Conservation (phyloP, 1,140 invertebrate genomes). For the Megathymus violae region DNA sequence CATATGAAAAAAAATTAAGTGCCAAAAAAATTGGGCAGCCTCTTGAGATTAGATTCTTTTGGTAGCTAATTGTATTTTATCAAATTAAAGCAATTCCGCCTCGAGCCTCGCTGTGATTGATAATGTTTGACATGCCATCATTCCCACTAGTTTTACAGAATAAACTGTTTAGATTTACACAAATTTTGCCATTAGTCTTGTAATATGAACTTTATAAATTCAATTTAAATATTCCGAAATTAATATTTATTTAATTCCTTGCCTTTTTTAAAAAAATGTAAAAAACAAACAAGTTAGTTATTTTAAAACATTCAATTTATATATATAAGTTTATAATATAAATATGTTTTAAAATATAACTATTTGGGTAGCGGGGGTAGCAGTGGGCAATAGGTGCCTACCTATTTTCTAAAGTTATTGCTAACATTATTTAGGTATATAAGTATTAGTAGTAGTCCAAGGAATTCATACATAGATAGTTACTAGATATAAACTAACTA, state of each 20-base stretch:
- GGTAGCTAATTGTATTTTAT: conserved; percentile 83
- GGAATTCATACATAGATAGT: too few species aligned
- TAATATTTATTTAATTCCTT: background rate
- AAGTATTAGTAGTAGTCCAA: too few species aligned
- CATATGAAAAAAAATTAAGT: conserved; percentile 66
- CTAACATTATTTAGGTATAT: too few species aligned
- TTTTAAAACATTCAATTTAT: background rate
- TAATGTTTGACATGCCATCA: conserved; percentile 70
- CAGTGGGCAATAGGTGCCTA: too few species aligned
- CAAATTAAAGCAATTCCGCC: conserved; percentile 79
- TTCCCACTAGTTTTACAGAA: conserved; percentile 79
- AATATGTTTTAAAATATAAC: too few species aligned
- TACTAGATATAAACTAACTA: too few species aligned
- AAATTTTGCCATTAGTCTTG: conserved; percentile 70
- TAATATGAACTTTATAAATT: conserved; percentile 30
- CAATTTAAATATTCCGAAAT: conserved; percentile 22
- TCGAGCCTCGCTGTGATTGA: conserved; percentile 71
- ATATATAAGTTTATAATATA: too few species aligned
- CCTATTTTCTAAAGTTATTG: too few species aligned
- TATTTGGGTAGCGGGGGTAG: too few species aligned
- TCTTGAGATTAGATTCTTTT: conserved; percentile 80
- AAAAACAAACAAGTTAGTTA: background rate
- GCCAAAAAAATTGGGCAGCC: conserved; percentile 71
- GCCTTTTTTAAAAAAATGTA: background rate
- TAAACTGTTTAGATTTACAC: conserved; percentile 80